Percentiles rank a stretch among this genome's conserved stretches.
Conservation (phyloP, 1,140 invertebrate species). For the Megathymus violae region DNA sequence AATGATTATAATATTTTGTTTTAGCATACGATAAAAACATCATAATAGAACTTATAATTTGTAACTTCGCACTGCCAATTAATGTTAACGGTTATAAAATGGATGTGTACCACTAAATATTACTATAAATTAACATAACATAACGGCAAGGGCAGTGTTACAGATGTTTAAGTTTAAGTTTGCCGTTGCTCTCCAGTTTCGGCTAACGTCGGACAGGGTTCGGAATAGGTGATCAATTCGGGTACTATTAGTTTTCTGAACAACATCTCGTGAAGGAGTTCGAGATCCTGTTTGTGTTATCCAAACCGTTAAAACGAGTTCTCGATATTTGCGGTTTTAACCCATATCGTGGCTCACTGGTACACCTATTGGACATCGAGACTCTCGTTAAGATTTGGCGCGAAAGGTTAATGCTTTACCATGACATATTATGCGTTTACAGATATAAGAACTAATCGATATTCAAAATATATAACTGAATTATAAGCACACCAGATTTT, state of each 20-base stretch:
- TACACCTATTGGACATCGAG: constrained; percentile 10
- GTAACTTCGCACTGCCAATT: too few relatives aligned
- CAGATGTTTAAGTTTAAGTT: constrained; percentile 39
- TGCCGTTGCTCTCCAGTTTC: constrained; percentile 18
- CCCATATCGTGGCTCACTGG: constrained; percentile 29
- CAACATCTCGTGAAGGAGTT: constrained; percentile 15
- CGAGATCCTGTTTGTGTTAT: constrained; percentile 33
- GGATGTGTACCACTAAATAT: too few relatives aligned
- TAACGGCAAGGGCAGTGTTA: constrained; percentile 14
- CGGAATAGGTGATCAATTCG: constrained; percentile 23
- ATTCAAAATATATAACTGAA: too few relatives aligned
- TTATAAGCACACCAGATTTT: too few relatives aligned
- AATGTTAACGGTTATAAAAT: too few relatives aligned
- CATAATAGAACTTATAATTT: too few relatives aligned
- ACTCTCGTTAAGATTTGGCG: constrained; percentile 19
- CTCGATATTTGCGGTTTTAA: constrained; percentile 32
- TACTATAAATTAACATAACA: constrained; percentile 20
- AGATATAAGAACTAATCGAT: not conserved
- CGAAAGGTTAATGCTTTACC: constrained; percentile 26
- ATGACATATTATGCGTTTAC: constrained; percentile 8
- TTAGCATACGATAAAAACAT: too few relatives aligned
- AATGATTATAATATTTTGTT: too few relatives aligned
- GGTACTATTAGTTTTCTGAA: constrained; percentile 26
- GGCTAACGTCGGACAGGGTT: constrained; percentile 17
- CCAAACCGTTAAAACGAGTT: constrained; percentile 32